phyloP scores from a whole-genome alignment of 1,140 invertebrate genomes.

The Harpegnathos saltator region DNA sequence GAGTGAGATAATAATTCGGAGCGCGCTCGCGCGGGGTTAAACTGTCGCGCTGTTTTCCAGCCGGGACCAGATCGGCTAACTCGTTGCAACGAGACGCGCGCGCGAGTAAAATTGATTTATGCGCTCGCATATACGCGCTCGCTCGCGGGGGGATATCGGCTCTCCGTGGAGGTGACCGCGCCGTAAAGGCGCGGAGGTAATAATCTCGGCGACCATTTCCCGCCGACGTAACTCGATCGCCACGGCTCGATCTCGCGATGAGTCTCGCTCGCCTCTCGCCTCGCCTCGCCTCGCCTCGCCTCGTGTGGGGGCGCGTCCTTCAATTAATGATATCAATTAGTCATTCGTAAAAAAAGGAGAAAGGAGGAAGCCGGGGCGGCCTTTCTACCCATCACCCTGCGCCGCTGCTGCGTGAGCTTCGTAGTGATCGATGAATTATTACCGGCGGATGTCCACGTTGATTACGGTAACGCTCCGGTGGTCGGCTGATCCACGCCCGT shows the following conservation, averaged over 20 bases:
- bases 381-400: background rate
- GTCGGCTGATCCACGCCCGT: constrained; percentile 49
- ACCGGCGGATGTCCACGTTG: constrained; percentile 62
- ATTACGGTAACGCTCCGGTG: constrained; percentile 62
- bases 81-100: background rate
- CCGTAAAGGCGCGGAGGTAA: constrained; percentile 17
- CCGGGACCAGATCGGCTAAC: constrained; percentile 35
- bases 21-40: constrained; percentile 5
- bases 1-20: constrained; percentile 41
- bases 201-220: constrained; percentile 35
- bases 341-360: background rate
- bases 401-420: background rate
- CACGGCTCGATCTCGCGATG: background rate
- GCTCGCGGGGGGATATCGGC: constrained; percentile 32
- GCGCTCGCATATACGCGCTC: constrained; percentile 37
- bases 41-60: constrained; percentile 38
- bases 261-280: background rate
- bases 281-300: constrained; percentile 11
- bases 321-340: constrained; percentile 53
- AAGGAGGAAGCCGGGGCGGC: background rate
- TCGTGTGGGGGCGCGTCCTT: constrained; percentile 24
- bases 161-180: constrained; percentile 14
- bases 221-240: constrained; percentile 24
- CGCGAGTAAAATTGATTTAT: constrained; percentile 43
- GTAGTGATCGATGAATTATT: constrained; percentile 55